phyloP scores from a whole-genome alignment of 2,113 vertebrate genomes.

The Entosphenus tridentatus region DNA sequence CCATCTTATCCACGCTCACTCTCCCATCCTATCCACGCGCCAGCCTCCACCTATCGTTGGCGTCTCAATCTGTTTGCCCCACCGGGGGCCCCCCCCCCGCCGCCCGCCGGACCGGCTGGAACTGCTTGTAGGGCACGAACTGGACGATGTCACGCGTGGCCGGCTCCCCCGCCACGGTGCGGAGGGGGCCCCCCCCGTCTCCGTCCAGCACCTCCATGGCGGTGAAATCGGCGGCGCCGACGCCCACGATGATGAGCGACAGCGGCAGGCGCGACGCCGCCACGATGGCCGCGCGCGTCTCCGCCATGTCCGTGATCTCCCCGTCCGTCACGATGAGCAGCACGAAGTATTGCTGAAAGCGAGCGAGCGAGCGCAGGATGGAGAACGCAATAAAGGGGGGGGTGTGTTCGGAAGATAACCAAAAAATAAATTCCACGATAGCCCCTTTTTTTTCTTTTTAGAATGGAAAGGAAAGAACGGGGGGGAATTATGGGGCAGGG shows the following conservation, averaged over 20 bases:
- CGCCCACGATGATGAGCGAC: constrained; percentile 81
- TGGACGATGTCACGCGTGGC: constrained; percentile 56
- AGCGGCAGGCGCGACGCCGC: constrained; percentile 67
- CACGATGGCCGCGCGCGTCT: constrained; percentile 58
- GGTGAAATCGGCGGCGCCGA: constrained; percentile 71
- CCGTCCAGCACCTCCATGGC: constrained; percentile 93
- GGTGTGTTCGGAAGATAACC: too few species aligned
- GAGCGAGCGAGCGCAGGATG: neutral
- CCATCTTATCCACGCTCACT: too few species aligned
- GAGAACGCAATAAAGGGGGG: too few species aligned
- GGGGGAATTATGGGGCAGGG: too few species aligned
- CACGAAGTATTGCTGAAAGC: constrained; percentile 63
- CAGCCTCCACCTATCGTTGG: too few species aligned
- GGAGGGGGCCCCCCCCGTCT: constrained; percentile 47
- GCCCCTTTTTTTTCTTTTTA: too few species aligned
- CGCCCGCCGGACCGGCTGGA: constrained; percentile 30
- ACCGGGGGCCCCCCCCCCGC: neutral
- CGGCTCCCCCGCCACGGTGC: constrained; percentile 31
- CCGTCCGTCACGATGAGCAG: constrained; percentile 91
- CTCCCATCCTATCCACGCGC: too few species aligned
- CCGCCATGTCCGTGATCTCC: constrained; percentile 82
- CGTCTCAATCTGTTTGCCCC: neutral
- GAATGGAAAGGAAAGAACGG: too few species aligned
- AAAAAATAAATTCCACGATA: too few species aligned
- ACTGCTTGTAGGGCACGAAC: constrained; percentile 55